Percentiles rank a stretch among this genome's conserved stretches.
These are phyloP conservation scores for Neodon shergylaensis DNA, from an alignment of 2,113 vertebrate species.

Conservation along the genomic window DNA sequence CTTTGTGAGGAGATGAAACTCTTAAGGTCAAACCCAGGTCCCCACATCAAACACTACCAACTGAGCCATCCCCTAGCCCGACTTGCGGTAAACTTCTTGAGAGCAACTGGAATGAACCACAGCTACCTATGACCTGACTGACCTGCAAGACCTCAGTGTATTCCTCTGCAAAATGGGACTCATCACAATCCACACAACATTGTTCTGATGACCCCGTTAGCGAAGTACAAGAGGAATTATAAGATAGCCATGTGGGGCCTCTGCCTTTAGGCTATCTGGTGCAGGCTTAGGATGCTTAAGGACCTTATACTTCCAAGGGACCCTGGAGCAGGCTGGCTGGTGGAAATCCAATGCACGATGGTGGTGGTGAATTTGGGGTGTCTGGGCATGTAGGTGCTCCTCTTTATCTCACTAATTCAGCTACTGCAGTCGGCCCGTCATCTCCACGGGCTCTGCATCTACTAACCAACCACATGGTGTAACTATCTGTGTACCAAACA, in stretches of 20 bases:
- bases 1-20: background rate
- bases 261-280: background rate
- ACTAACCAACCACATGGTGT: background rate
- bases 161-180: background rate
- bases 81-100: background rate
- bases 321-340: background rate
- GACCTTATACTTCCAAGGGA: background rate
- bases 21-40: background rate
- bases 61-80: background rate
- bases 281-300: accelerated
- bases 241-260: background rate
- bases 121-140: background rate
- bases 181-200: background rate
- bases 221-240: background rate
- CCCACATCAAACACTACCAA: background rate
- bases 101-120: background rate
- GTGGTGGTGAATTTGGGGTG: background rate
- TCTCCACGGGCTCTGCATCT: background rate
- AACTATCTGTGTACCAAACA: background rate
- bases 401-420: background rate
- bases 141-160: background rate
- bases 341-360: background rate
- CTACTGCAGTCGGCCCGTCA: background rate
- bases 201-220: no score
- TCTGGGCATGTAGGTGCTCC: accelerated